These are phyloP conservation scores for Crenuchus spilurus DNA, from an alignment of 2,797 vertebrate species.

Conservation along the genomic window DNA sequence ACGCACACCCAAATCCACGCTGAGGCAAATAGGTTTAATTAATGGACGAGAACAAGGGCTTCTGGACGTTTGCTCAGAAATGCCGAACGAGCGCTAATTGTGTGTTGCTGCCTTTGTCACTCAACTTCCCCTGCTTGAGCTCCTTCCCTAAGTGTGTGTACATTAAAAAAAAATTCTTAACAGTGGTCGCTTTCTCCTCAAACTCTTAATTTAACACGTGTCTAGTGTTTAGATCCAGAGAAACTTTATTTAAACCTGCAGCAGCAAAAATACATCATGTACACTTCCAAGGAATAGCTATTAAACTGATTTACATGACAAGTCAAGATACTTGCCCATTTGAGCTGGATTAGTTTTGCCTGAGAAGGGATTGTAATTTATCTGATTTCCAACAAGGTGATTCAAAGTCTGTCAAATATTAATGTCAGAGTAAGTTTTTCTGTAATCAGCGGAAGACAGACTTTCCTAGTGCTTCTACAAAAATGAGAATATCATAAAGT, in stretches of 20 bases:
- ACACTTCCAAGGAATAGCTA: background rate
- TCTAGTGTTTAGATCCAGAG: background rate
- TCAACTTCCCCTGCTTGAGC: background rate
- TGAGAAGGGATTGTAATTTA: no score
- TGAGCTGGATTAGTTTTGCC: no score
- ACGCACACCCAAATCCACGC: background rate
- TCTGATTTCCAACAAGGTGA: no score
- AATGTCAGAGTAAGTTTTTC: no score
- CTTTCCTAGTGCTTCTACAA: no score
- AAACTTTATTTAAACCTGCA: background rate
- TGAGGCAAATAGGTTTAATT: constrained; percentile 17
- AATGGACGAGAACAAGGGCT: background rate
- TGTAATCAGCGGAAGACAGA: no score
- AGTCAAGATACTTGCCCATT: no score
- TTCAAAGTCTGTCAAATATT: no score
- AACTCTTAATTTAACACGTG: constrained; percentile 1
- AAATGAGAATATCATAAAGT: no score
- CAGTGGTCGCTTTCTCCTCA: background rate
- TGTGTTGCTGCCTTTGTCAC: background rate
- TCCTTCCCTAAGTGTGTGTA: background rate
- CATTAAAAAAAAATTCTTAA: background rate
- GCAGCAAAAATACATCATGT: background rate
- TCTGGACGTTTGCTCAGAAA: constrained; percentile 8
- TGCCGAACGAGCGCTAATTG: background rate
- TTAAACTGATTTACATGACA: background rate